Evolutionary conservation across 2,888 invertebrate species (phyloP), one percentile per base, ranked within the genome.

Genomic region (Drepanosiphum platanoidis): DNA sequence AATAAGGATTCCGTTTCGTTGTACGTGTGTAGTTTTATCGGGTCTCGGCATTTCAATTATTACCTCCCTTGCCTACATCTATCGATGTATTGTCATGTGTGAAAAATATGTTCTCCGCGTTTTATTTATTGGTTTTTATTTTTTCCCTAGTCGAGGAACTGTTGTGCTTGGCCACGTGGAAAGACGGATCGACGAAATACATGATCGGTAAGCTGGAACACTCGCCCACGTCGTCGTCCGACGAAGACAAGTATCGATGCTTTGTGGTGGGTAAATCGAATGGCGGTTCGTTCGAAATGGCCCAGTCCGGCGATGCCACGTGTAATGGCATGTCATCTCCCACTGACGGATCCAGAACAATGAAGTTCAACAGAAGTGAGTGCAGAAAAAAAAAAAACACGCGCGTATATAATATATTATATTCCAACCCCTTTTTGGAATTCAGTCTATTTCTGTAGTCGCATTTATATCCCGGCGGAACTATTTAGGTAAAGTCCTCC

Each of bases 141-240:
- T 46, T 78, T 61, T 52, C 86, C 87, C 30, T 89, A 95, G 95
- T 94, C 78, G 95, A 96, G 89, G 95, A 95, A 90, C 90, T 96
- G 83, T 93, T 94, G 74, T 96, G 96, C 89, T 90, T 96, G 86
- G 96, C 95, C 4, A 92, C 93, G 30, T 96, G 96, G 96, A 95
- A 94, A 89, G 95, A 96, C 88, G 95, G 95, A 0, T 94, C 94
- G 61, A 94, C 94, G 77, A 91, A 94, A 83, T 96, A 95, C 89
- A 91, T 96, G 74, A 93, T 95, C 78, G 95, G 95, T 0, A 92
- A 93, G 88, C 91, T 95, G 87, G 92, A 93, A n/a, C 94, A 94
- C 89, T 89, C 89, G 71, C 90, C 89, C 88, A 90, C 89, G 22
- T 90, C 92, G 22, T 90, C 92, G 27, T 92, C 93, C 0, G 94